A percentile compares a stretch with the other conserved stretches of the same genome.
Evolutionary conservation across 2,113 vertebrate genomes (phyloP).

Genomic region (Poeciliopsis turrubarensis): DNA sequence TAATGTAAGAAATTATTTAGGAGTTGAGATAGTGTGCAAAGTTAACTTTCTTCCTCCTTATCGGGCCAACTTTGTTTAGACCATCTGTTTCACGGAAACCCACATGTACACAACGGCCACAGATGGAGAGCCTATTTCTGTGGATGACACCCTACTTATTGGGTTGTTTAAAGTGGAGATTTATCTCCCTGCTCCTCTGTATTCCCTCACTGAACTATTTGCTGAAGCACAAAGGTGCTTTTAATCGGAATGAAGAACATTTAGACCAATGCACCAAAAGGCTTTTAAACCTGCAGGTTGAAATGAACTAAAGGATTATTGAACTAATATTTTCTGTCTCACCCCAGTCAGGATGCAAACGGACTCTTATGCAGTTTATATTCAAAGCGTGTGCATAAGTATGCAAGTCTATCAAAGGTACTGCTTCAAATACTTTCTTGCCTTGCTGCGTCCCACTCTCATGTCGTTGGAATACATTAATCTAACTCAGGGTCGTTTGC

Average conservation of each 20-base stretch:
- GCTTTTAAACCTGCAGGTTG: not conserved
- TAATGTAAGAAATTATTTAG: slow-evolving; percentile 24
- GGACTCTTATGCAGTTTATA: not conserved
- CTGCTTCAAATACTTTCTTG: no score
- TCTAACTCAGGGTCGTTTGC: no score
- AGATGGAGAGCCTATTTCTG: slow-evolving; percentile 24
- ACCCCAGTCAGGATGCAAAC: not conserved
- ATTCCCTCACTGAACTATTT: not conserved
- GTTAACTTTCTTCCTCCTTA: slow-evolving; percentile 29
- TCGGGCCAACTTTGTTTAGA: slow-evolving; percentile 16
- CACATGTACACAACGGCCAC: slow-evolving; percentile 8
- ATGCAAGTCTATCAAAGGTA: no score
- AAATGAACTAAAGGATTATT: not conserved
- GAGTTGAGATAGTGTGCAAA: not conserved
- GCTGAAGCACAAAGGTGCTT: not conserved
- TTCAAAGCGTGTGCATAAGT: not conserved
- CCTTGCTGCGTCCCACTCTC: no score
- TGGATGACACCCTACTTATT: slow-evolving; percentile 16
- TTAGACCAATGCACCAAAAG: not conserved
- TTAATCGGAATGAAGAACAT: not conserved
- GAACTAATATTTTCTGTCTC: not conserved
- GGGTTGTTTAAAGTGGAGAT: slow-evolving; percentile 16
- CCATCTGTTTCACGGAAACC: slow-evolving; percentile 35
- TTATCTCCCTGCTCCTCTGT: not conserved
- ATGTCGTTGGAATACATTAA: no score